Conservation (phyloP, 2,797 vertebrate genomes). For the Coregonus suidteri region DNA sequence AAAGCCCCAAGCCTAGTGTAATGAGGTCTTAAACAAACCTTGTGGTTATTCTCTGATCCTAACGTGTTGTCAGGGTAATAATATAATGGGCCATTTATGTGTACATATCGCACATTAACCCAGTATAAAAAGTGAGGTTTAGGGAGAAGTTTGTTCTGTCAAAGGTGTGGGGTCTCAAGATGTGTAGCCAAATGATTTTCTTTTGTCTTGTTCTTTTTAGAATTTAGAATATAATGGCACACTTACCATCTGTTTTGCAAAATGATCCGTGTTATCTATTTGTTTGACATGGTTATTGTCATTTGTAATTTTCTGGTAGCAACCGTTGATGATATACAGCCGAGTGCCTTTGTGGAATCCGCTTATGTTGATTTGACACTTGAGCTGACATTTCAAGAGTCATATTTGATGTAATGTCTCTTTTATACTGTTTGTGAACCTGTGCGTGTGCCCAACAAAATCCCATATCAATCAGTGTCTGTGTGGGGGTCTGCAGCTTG, state of each 20-base stretch:
- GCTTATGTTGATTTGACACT: not conserved
- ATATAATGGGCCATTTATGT: not conserved
- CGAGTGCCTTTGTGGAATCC: not conserved
- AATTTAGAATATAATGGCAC: not conserved
- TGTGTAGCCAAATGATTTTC: not conserved
- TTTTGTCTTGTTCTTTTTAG: not conserved
- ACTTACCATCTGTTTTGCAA: not conserved
- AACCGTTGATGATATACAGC: not conserved
- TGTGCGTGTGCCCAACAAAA: conserved; percentile 21
- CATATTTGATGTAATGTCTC: conserved; percentile 3
- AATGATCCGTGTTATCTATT: not conserved
- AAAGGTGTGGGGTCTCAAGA: not conserved
- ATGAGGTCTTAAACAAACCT: conserved; percentile 15
- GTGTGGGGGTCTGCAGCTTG: conserved; percentile 4
- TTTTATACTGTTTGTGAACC: conserved; percentile 21
- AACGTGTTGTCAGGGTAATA: not conserved
- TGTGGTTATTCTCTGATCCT: not conserved
- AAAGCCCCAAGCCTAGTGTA: conserved; percentile 16
- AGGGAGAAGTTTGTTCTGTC: not conserved
- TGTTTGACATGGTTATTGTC: not conserved
- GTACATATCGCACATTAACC: not conserved
- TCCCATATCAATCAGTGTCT: conserved; percentile 46
- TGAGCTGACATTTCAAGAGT: not conserved
- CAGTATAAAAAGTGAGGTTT: not conserved
- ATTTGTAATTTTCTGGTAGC: not conserved